Percentiles rank a stretch among this genome's conserved stretches.
Evolutionary conservation across 2,113 vertebrate species (phyloP).

Genomic region (Coryphaenoides rupestris): DNA sequence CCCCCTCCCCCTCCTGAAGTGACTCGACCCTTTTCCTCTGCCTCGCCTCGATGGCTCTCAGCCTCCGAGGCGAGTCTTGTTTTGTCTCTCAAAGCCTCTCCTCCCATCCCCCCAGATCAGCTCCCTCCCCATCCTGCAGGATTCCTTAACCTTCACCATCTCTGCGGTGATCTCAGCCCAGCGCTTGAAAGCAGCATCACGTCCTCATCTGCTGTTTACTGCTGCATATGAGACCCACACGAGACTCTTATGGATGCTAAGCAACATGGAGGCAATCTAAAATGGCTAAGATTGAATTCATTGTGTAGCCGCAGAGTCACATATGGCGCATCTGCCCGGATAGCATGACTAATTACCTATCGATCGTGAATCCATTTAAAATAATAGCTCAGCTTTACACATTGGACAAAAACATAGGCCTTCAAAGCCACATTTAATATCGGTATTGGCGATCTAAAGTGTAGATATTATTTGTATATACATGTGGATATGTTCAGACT

Average conservation of each 20-base stretch:
- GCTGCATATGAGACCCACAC: conserved; percentile 7
- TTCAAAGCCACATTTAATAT: not conserved
- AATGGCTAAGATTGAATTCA: conserved; percentile 55
- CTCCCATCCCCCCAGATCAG: conserved; percentile 18
- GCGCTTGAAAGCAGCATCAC: conserved; percentile 23
- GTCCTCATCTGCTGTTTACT: conserved; percentile 9
- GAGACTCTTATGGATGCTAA: no score
- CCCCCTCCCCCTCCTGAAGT: conserved; percentile 56
- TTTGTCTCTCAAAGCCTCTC: conserved; percentile 70
- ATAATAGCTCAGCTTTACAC: conserved; percentile 31
- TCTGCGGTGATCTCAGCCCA: not conserved
- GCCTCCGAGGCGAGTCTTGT: conserved; percentile 76
- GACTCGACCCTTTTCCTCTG: conserved; percentile 73
- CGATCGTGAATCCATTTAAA: conserved; percentile 62
- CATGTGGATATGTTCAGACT: conserved; percentile 25
- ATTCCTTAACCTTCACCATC: conserved; percentile 38
- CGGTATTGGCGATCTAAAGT: not conserved
- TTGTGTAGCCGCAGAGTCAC: conserved; percentile 51
- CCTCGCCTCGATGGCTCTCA: conserved; percentile 64
- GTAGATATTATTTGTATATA: not conserved
- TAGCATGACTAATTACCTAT: conserved; percentile 61
- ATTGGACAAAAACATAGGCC: conserved; percentile 18
- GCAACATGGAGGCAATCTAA: conserved; percentile 38
- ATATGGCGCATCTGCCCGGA: conserved; percentile 67
- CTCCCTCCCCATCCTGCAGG: conserved; percentile 40